Evolutionary conservation across 1,140 invertebrate genomes (phyloP).

Genomic region (Carposina sasakii): DNA sequence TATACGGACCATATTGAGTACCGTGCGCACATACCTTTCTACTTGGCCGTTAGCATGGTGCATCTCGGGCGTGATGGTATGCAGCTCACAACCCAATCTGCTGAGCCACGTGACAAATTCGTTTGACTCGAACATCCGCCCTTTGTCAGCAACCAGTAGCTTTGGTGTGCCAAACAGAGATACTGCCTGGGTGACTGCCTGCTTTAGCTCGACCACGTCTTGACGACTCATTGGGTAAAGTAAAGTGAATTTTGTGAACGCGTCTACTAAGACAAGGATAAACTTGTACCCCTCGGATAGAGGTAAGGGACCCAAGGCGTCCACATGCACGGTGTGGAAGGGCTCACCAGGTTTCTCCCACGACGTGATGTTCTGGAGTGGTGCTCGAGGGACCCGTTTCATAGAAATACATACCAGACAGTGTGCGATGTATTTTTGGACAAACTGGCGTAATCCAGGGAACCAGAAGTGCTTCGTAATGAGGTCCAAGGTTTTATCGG

Average conservation of each 20-base stretch:
- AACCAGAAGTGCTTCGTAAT: conserved; percentile 26
- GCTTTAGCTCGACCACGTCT: not conserved
- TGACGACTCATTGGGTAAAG: not conserved
- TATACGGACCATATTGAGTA: conserved; percentile 24
- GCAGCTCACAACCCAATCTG: not conserved
- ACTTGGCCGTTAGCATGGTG: conserved; percentile 30
- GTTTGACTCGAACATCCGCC: not conserved
- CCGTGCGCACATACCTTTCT: conserved; percentile 29
- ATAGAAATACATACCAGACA: conserved; percentile 15
- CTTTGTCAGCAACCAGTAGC: conserved; percentile 2
- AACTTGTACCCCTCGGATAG: conserved; percentile 3
- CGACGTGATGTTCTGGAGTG: conserved; percentile 11
- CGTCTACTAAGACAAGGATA: conserved; percentile 15
- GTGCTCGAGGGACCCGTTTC: conserved; percentile 7
- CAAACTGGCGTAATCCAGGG: conserved; percentile 13
- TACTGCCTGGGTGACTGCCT: not conserved
- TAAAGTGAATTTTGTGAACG: conserved; percentile 4
- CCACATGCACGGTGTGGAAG: conserved; percentile 21
- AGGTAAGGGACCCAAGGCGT: conserved; percentile 19
- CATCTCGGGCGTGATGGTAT: conserved; percentile 11
- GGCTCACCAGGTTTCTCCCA: conserved; percentile 15
- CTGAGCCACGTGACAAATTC: not conserved
- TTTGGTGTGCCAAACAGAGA: conserved; percentile 5
- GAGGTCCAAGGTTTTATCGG: conserved; percentile 16
- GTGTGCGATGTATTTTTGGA: conserved; percentile 14